phyloP scores from a whole-genome alignment of 2,888 invertebrate genomes.

The Calameuta filiformis region DNA sequence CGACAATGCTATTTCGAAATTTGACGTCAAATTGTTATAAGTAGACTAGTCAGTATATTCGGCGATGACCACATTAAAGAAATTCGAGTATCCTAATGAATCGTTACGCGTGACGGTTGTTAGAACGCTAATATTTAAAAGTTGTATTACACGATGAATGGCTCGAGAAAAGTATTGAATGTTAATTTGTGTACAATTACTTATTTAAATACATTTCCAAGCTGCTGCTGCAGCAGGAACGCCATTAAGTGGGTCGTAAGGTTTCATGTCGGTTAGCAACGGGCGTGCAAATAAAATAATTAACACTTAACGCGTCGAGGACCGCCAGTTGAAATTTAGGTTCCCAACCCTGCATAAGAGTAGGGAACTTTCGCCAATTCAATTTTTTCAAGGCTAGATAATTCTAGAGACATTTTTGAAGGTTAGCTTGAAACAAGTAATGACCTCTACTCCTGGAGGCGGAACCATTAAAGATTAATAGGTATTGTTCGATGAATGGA shows the following conservation, averaged over 20 bases:
- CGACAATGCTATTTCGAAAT: neutral
- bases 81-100: neutral
- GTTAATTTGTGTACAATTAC: neutral
- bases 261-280: neutral
- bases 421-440: neutral
- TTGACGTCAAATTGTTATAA: slow-evolving; percentile 5
- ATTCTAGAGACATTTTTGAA: neutral
- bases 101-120: neutral
- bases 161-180: neutral
- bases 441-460: neutral
- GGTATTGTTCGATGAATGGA: neutral
- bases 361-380: neutral
- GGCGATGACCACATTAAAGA: neutral
- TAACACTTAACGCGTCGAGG: neutral
- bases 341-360: neutral
- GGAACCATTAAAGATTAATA: neutral
- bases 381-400: neutral
- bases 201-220: neutral
- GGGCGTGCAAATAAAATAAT: neutral
- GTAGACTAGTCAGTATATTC: neutral
- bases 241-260: neutral
- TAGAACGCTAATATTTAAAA: neutral
- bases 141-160: neutral
- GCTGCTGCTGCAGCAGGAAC: neutral
- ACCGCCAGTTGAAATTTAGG: neutral